phyloP scores from a whole-genome alignment of 2,113 vertebrate genomes.

The Xerus inauris region DNA sequence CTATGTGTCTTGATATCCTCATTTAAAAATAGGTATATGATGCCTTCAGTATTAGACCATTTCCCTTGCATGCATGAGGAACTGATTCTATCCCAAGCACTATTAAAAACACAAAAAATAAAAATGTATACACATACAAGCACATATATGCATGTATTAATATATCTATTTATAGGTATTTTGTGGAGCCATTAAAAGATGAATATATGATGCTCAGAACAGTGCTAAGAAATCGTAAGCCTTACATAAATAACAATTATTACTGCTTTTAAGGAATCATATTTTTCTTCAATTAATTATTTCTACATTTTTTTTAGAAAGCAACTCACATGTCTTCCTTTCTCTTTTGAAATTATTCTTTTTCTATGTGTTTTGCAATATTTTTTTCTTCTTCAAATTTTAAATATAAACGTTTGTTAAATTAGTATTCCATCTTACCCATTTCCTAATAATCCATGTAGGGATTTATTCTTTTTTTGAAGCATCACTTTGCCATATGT shows the following conservation, averaged over 20 bases:
- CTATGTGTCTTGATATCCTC: background rate
- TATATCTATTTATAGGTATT: background rate
- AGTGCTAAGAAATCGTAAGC: background rate
- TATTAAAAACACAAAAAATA: too few species aligned
- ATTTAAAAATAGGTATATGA: background rate
- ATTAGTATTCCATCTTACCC: background rate
- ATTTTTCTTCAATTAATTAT: background rate
- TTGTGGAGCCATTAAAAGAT: background rate
- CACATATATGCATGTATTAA: background rate
- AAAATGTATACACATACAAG: too few species aligned
- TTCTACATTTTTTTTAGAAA: background rate
- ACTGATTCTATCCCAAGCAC: background rate
- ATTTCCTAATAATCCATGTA: background rate
- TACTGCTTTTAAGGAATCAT: background rate
- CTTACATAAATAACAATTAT: background rate
- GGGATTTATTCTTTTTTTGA: background rate
- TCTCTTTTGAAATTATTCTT: background rate
- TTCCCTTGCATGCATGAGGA: background rate
- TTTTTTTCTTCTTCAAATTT: too few species aligned
- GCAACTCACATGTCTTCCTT: background rate
- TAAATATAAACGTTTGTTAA: background rate
- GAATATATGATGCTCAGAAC: background rate
- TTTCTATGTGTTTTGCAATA: background rate
- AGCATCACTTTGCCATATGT: background rate
- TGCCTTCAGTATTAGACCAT: background rate